These are phyloP conservation scores for Idaea aversata DNA, from an alignment of 2,888 invertebrate species.

Conservation along the genomic window DNA sequence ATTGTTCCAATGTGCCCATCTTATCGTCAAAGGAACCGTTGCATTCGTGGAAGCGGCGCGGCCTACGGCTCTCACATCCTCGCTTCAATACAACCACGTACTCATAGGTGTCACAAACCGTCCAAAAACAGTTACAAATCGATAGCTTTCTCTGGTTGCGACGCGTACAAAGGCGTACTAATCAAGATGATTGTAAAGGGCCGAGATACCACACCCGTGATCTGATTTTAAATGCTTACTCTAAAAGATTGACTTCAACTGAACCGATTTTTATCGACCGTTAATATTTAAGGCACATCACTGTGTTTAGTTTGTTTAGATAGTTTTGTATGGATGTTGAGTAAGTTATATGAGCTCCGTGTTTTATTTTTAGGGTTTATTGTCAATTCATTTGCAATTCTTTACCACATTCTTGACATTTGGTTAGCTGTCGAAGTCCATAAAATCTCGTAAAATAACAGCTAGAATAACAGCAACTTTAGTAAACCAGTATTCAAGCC, in stretches of 20 bases:
- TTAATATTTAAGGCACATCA: background rate
- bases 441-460: too few species aligned
- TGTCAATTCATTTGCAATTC: background rate
- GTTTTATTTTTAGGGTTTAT: background rate
- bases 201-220: background rate
- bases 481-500: too few species aligned
- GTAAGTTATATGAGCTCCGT: background rate
- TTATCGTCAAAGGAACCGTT: background rate
- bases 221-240: background rate
- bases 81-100: background rate
- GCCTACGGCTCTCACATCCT: background rate
- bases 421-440: background rate
- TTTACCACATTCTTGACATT: background rate
- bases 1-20: background rate
- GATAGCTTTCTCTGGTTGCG: slow-evolving; percentile 49
- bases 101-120: background rate
- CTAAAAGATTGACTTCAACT: background rate
- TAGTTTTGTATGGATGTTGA: background rate
- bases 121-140: slow-evolving; percentile 50
- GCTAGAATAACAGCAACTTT: too few species aligned
- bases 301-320: background rate
- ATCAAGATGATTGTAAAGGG: background rate
- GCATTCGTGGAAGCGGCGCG: background rate
- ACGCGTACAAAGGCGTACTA: background rate
- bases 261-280: background rate